phyloP scores from a whole-genome alignment of 1,140 invertebrate species.

The Bombus pascuorum region DNA sequence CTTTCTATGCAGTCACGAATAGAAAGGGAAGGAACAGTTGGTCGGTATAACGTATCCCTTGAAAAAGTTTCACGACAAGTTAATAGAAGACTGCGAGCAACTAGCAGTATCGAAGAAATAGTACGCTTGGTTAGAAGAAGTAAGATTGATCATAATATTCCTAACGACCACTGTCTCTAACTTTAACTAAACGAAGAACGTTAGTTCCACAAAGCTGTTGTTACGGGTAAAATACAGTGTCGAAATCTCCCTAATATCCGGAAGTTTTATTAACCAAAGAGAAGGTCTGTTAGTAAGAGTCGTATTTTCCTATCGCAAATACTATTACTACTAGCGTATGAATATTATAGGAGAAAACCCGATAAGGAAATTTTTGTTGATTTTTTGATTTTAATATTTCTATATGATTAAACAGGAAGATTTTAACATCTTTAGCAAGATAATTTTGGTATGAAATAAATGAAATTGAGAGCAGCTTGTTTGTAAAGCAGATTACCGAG shows the following conservation, averaged over 20 bases:
- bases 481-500: no score
- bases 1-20: constrained; percentile 25
- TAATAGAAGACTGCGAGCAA: constrained; percentile 13
- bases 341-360: no score
- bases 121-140: not conserved
- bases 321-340: no score
- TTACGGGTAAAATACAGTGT: not conserved
- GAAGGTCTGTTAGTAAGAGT: no score
- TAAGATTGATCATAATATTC: not conserved
- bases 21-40: not conserved
- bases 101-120: not conserved
- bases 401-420: no score
- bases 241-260: not conserved
- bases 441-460: no score
- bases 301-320: no score
- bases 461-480: no score
- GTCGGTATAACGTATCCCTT: constrained; percentile 6
- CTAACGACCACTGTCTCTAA: not conserved
- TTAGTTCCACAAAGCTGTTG: not conserved
- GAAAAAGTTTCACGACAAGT: constrained; percentile 24
- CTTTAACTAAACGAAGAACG: not conserved
- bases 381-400: no score
- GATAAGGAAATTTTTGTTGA: no score
- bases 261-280: not conserved
- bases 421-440: no score